phyloP scores from a whole-genome alignment of 2,888 invertebrate species.

The Glomeris marginata region DNA sequence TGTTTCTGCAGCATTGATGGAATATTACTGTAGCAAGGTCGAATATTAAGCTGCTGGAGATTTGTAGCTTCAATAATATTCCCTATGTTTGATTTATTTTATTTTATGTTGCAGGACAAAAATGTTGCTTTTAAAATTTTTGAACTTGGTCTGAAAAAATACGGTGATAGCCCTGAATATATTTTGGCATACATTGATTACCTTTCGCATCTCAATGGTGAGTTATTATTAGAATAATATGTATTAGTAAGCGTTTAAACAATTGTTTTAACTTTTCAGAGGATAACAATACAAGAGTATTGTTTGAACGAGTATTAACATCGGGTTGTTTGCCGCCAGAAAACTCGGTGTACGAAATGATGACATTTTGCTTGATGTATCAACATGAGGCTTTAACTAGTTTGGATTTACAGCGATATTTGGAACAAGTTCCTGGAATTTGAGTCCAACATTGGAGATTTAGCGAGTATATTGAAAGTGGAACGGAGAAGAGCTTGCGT shows the following conservation, averaged over 20 bases:
- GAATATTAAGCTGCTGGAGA: no score
- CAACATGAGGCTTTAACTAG: neutral
- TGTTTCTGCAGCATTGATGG: slow-evolving; percentile 95
- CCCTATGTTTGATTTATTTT: no score
- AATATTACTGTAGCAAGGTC: slow-evolving; percentile 92
- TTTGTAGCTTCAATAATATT: no score
- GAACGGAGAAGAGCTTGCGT: slow-evolving; percentile 83
- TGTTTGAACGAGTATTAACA: slow-evolving; percentile 91
- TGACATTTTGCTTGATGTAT: neutral
- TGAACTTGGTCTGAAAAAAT: slow-evolving; percentile 93
- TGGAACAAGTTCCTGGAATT: slow-evolving; percentile 99
- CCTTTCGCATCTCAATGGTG: slow-evolving; percentile 87
- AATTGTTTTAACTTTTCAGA: no score
- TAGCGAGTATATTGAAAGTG: slow-evolving; percentile 93
- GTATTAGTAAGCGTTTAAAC: no score
- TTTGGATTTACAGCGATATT: slow-evolving; percentile 51
- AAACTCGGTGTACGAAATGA: slow-evolving; percentile 58
- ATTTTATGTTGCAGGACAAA: slow-evolving; percentile 52
- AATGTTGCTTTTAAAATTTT: slow-evolving; percentile 93
- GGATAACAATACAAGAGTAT: slow-evolving; percentile 98
- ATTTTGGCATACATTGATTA: slow-evolving; percentile 94
- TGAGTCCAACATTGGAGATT: slow-evolving; percentile 95
- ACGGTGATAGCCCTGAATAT: slow-evolving; percentile 86
- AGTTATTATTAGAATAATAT: no score
- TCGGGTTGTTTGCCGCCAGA: slow-evolving; percentile 81